Evolutionary conservation across 1,140 invertebrate genomes (phyloP).

Genomic region (Drosophila varians): DNA sequence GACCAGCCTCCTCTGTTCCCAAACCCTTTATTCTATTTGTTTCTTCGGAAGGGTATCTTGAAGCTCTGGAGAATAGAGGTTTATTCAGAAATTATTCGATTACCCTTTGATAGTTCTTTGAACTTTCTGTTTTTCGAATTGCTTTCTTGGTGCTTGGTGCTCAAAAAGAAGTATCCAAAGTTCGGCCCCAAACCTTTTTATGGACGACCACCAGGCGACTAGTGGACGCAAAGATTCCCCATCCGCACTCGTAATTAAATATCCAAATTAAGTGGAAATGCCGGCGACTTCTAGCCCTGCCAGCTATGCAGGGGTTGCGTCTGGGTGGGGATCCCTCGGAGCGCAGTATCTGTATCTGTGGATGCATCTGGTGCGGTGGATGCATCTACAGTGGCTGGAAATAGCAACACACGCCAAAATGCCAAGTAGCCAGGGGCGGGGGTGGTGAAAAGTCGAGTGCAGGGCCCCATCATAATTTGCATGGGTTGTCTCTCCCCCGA

Average conservation of each 20-base stretch:
- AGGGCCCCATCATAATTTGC: constrained; percentile 46
- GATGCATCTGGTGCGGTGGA: neutral
- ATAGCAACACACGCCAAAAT: constrained; percentile 78
- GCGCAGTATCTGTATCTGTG: constrained; percentile 26
- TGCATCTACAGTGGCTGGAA: constrained; percentile 39
- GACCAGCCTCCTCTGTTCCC: constrained; percentile 25
- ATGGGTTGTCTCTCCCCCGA: constrained; percentile 31
- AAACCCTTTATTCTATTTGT: constrained; percentile 13
- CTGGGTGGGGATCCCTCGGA: constrained; percentile 21
- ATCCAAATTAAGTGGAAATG: constrained; percentile 68
- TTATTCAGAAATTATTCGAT: too few species aligned
- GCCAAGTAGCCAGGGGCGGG: constrained; percentile 5
- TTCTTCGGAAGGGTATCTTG: constrained; percentile 5
- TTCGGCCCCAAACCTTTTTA: constrained; percentile 1
- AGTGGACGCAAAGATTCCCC: constrained; percentile 3
- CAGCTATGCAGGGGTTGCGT: constrained; percentile 71
- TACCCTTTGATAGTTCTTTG: too few species aligned
- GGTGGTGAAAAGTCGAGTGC: constrained; percentile 3
- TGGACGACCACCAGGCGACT: constrained; percentile 42
- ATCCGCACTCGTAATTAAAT: constrained; percentile 55
- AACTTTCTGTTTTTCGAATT: too few species aligned
- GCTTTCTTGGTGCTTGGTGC: neutral
- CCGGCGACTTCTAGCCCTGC: constrained; percentile 34
- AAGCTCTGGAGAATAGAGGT: neutral
- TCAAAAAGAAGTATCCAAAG: constrained; percentile 8